These are phyloP conservation scores for Mormoops blainvillei DNA, from an alignment of 2,113 vertebrate species.

Conservation along the genomic window DNA sequence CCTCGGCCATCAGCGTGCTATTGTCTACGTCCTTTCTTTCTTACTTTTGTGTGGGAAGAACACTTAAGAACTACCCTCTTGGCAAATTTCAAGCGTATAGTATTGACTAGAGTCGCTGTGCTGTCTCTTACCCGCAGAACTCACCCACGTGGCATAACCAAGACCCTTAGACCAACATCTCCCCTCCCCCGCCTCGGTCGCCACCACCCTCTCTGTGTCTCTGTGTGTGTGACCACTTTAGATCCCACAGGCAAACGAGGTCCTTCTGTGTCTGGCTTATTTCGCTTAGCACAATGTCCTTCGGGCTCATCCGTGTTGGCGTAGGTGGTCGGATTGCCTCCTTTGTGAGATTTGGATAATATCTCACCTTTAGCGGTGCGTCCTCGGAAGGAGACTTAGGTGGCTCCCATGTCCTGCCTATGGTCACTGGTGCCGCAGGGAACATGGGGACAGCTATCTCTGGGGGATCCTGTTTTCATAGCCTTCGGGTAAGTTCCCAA, in stretches of 20 bases:
- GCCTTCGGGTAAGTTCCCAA: background rate
- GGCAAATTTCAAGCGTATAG: background rate
- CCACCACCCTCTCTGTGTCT: background rate
- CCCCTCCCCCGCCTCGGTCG: background rate
- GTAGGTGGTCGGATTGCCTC: background rate
- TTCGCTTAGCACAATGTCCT: background rate
- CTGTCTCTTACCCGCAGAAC: no score
- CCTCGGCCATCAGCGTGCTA: no score
- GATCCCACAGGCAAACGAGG: fast-evolving
- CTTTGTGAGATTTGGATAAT: background rate
- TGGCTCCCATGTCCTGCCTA: fast-evolving
- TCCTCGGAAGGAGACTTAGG: fast-evolving
- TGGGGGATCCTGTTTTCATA: no score
- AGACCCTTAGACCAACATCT: fast-evolving
- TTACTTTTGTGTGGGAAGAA: background rate
- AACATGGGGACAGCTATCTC: background rate
- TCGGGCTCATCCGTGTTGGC: fast-evolving
- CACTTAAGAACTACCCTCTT: no score
- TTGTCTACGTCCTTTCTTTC: fast-evolving
- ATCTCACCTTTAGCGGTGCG: no score
- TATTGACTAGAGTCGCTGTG: fast-evolving
- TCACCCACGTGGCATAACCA: background rate
- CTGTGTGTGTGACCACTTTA: background rate
- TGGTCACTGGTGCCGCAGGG: no score
- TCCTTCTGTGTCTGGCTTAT: background rate